Conservation (phyloP, 2,888 invertebrate genomes). For the Standfussiana lucernea region DNA sequence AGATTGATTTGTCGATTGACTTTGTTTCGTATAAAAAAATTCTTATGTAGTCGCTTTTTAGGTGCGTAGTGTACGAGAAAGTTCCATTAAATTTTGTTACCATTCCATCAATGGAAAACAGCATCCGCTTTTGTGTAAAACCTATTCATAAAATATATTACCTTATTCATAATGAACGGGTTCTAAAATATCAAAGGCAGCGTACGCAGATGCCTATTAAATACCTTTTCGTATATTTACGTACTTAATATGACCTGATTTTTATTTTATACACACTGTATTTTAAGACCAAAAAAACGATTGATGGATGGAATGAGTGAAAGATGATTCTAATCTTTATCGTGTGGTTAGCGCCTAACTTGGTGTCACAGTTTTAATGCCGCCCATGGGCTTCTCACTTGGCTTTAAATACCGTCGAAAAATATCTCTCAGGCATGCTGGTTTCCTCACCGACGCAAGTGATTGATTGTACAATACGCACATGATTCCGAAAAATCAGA, state of each 20-base stretch:
- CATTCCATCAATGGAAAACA: constrained; percentile 49
- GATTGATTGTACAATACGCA: too few relatives aligned
- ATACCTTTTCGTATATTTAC: constrained; percentile 1
- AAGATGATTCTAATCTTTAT: not conserved
- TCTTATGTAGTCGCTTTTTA: constrained; percentile 6
- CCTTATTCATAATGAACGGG: constrained; percentile 17
- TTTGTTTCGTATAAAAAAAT: constrained; percentile 1
- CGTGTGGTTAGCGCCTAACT: too few relatives aligned
- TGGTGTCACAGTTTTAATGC: too few relatives aligned
- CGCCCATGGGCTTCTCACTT: too few relatives aligned
- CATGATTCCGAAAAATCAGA: too few relatives aligned
- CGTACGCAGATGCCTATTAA: not conserved
- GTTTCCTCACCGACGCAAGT: too few relatives aligned
- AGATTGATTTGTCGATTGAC: not conserved
- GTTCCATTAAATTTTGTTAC: constrained; percentile 45
- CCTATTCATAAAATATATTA: constrained; percentile 41
- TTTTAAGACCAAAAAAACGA: not conserved
- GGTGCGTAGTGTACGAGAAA: constrained; percentile 27
- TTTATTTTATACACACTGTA: not conserved
- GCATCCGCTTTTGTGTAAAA: constrained; percentile 34
- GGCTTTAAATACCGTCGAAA: too few relatives aligned
- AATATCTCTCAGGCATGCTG: too few relatives aligned
- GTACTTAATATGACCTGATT: not conserved
- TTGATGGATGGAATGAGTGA: not conserved
- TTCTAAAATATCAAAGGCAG: constrained; percentile 36